phyloP scores from a whole-genome alignment of 2,888 invertebrate genomes.

The Caenorhabditis angaria region DNA sequence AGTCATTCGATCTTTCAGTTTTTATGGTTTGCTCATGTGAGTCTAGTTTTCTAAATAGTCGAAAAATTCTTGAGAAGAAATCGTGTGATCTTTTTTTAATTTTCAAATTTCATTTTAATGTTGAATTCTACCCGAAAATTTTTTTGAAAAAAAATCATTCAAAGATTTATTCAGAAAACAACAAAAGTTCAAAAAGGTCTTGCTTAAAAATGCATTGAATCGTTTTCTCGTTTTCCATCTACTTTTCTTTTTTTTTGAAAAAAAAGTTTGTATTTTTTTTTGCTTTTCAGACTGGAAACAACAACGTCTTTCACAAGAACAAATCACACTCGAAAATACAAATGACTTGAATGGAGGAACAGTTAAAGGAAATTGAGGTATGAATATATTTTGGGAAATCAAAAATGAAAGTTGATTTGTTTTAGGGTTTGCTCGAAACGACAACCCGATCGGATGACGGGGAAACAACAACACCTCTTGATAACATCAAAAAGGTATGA shows the following conservation, averaged over 20 bases:
- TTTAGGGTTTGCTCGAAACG: conserved; percentile 42
- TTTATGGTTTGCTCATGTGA: too few species aligned
- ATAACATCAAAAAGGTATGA: conserved; percentile 31
- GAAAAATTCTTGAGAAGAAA: too few species aligned
- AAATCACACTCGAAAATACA: conserved; percentile 9
- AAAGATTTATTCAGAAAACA: not conserved
- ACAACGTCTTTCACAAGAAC: not conserved
- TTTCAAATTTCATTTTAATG: too few species aligned
- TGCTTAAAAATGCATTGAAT: conserved; percentile 11
- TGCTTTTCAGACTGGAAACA: conserved; percentile 2
- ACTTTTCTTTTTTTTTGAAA: not conserved
- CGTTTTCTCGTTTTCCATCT: not conserved
- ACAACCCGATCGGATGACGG: conserved; percentile 33
- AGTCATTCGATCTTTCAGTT: too few species aligned
- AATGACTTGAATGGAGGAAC: conserved; percentile 57
- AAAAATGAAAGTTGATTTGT: not conserved
- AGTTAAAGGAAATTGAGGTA: conserved; percentile 57
- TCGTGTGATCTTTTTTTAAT: too few species aligned
- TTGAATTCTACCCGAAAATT: too few species aligned
- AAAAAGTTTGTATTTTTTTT: not conserved
- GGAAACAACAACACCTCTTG: conserved; percentile 21
- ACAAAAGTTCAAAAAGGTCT: conserved; percentile 1
- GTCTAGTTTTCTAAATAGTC: too few species aligned
- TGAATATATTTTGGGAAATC: not conserved
- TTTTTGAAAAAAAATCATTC: not conserved